Base-by-base conservation (phyloP, 2,888 invertebrate species). In the Watsonalla binaria region DNA sequence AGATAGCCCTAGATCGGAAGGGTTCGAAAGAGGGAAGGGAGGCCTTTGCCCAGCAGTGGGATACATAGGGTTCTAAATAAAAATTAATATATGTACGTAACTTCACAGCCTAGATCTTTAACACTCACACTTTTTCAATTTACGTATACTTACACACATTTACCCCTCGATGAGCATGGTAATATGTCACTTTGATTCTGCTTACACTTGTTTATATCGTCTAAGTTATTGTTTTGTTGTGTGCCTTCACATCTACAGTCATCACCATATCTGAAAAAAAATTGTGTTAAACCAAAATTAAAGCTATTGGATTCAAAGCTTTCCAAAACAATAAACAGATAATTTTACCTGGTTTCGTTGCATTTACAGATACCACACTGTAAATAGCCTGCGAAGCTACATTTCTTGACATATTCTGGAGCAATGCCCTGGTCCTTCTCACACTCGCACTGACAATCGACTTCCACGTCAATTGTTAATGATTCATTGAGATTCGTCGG, bases 371-470 rank as follows among this genome's bases (percentile, higher is more conserved):
- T 86, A 6, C 95, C 95, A 76, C 94, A 94, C 67, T 92, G 87
- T 55, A 87, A 85, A 11, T 78, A 88, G 9, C 94, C 94, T 47
- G 74, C 76, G 0, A 51, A 47, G 13, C 66, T 72, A 62, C 93
- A 93, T 45, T 79, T 63, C 42, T 11, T 5, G 42, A 42, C 86
- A 54, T 90, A 80, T 5, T 51, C 52, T 46, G 75, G 72, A 64
- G 68, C 75, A 35, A 60, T 83, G 45, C 68, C 56, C 75, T 42
- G 7, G 5, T 50, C 33, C 50, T 81, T 84, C 71, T 95, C 95
- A 80, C 97, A 97, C 6, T 92, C 91, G 76, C 97, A 97, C 60
- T 94, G 92, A 74, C 97, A 97, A 45, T 93, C 82, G n/a, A 95
- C 90, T 58, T 94, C 92, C 45, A 97, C 74, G 48, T 94, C 90